Conservation (phyloP, 2,113 vertebrate genomes). For the Xiphias gladius region DNA sequence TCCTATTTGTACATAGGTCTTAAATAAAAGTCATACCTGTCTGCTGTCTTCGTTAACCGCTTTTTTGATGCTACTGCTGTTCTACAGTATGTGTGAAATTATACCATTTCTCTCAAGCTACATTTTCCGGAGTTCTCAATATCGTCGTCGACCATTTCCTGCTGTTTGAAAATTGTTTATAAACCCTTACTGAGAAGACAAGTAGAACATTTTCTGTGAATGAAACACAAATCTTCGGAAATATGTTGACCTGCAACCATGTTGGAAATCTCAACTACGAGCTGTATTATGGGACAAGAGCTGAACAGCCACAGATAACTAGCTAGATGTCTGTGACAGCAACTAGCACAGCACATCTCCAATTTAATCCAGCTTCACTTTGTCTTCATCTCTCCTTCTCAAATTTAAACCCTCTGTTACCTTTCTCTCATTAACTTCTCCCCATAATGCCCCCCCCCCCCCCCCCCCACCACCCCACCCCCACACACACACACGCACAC, state of each 20-base stretch:
- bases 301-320: slow-evolving; percentile 33
- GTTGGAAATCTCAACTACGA: slow-evolving; percentile 35
- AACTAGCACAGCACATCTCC: slow-evolving; percentile 51
- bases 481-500: slow-evolving; percentile 26
- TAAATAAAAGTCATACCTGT: background rate
- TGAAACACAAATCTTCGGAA: slow-evolving; percentile 47
- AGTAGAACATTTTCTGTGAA: slow-evolving; percentile 25
- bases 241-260: slow-evolving; percentile 52
- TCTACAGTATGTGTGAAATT: background rate
- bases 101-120: background rate
- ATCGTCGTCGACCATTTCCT: background rate
- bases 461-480: too few species aligned
- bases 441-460: background rate
- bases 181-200: slow-evolving; percentile 1
- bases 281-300: slow-evolving; percentile 42
- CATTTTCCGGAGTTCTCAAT: slow-evolving; percentile 18
- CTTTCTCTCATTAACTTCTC: slow-evolving; percentile 13
- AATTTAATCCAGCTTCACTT: slow-evolving; percentile 45
- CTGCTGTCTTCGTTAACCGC: background rate
- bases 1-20: background rate
- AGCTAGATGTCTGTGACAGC: slow-evolving; percentile 41
- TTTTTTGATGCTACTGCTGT: background rate
- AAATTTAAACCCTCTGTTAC: slow-evolving; percentile 24
- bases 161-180: slow-evolving; percentile 9
- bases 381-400: slow-evolving; percentile 10